These are phyloP conservation scores for Piscicola geometra DNA, from an alignment of 2,888 invertebrate species.

Conservation along the genomic window DNA sequence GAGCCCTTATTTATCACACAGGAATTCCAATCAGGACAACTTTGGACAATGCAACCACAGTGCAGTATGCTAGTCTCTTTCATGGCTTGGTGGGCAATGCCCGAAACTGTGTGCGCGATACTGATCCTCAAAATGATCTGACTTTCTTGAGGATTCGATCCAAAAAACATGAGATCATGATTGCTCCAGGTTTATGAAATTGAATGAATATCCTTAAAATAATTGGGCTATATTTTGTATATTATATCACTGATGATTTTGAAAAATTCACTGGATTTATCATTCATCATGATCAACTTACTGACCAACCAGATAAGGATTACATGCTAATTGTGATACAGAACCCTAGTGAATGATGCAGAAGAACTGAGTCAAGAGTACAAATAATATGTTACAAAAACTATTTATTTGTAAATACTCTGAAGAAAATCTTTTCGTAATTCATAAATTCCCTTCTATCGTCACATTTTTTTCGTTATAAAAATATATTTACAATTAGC, in stretches of 20 bases:
- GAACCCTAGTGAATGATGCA: slow-evolving; percentile 40
- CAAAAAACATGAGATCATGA: slow-evolving; percentile 94
- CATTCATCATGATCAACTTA: background rate
- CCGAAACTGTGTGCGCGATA: slow-evolving; percentile 79
- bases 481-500: no score
- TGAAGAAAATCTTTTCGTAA: no score
- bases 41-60: slow-evolving; percentile 89
- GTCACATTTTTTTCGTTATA: no score
- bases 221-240: background rate
- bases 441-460: no score
- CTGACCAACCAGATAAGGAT: slow-evolving; percentile 39
- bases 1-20: slow-evolving; percentile 41
- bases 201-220: background rate
- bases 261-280: background rate
- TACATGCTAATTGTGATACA: slow-evolving; percentile 43
- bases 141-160: slow-evolving; percentile 88
- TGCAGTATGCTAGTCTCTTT: slow-evolving; percentile 86
- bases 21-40: slow-evolving; percentile 59
- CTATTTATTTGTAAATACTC: no score
- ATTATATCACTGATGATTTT: slow-evolving; percentile 6
- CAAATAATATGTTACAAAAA: background rate
- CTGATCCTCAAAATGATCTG: slow-evolving; percentile 89
- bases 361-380: background rate
- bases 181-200: slow-evolving; percentile 69
- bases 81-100: slow-evolving; percentile 81